Evolutionary conservation across 2,888 invertebrate genomes (phyloP).

Genomic region (Pammene aurita): DNA sequence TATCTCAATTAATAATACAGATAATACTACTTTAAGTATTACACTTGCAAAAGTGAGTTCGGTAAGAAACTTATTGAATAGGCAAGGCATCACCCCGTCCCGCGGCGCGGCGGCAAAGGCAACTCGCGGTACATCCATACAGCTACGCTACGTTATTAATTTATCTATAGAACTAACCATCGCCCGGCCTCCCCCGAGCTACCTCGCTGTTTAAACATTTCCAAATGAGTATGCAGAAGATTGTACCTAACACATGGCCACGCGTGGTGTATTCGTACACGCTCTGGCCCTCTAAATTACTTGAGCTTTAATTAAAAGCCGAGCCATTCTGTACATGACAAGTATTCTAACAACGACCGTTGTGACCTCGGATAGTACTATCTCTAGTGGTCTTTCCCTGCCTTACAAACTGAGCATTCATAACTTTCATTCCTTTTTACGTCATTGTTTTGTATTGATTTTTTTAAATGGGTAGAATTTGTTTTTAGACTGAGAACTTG

Average conservation of each 20-base stretch:
- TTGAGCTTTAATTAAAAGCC: slow-evolving; percentile 81
- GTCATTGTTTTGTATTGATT: neutral
- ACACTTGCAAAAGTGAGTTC: neutral
- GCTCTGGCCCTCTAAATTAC: slow-evolving; percentile 78
- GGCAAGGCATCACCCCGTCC: slow-evolving; percentile 52
- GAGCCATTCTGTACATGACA: slow-evolving; percentile 81
- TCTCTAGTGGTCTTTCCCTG: slow-evolving; percentile 64
- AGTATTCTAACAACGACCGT: slow-evolving; percentile 73
- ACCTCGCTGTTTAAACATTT: slow-evolving; percentile 77
- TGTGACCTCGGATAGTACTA: slow-evolving; percentile 66
- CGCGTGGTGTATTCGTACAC: slow-evolving; percentile 55
- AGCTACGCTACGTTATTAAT: slow-evolving; percentile 75
- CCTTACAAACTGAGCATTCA: slow-evolving; percentile 46
- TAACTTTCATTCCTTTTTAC: slow-evolving; percentile 46
- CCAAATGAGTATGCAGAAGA: slow-evolving; percentile 82
- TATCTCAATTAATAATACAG: too few relatives aligned
- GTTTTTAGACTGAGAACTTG: too few relatives aligned
- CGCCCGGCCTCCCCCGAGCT: slow-evolving; percentile 59
- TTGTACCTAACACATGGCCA: slow-evolving; percentile 74
- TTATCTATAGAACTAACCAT: slow-evolving; percentile 83
- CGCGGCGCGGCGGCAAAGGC: slow-evolving; percentile 52
- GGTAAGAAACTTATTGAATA: neutral
- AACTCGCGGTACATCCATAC: slow-evolving; percentile 74
- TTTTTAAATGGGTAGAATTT: too few relatives aligned
- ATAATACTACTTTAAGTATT: neutral